Conservation (phyloP, 2,797 vertebrate genomes). For the Nyctalus aviator region DNA sequence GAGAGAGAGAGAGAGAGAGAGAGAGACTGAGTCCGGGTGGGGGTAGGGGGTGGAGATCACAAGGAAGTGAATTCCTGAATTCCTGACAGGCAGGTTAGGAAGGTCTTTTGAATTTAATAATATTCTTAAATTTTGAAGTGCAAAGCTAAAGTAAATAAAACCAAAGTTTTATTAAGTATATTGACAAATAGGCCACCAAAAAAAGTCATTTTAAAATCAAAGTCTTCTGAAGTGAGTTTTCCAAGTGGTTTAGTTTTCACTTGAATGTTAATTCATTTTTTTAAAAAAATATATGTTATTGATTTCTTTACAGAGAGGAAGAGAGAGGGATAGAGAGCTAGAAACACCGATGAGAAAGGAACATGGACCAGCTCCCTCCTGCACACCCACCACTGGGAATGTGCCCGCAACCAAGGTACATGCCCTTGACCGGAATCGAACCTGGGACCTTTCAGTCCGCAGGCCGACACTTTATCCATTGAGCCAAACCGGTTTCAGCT, state of each 20-base stretch:
- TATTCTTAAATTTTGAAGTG: slow-evolving; percentile 45
- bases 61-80: slow-evolving; percentile 33
- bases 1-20: background rate
- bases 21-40: no score
- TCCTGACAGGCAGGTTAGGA: background rate
- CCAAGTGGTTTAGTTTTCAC: slow-evolving; percentile 73
- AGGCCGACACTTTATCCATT: no score
- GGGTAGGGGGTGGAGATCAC: background rate
- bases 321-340: no score
- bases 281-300: no score
- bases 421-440: no score
- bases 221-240: slow-evolving; percentile 75
- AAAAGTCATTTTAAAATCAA: slow-evolving; percentile 62
- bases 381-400: no score
- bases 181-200: slow-evolving; percentile 53
- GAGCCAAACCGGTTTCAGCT: background rate
- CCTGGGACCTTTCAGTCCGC: no score
- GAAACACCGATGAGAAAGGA: no score
- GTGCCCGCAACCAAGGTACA: no score
- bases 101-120: slow-evolving; percentile 41
- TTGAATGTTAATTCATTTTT: slow-evolving; percentile 78
- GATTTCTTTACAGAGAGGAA: no score
- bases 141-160: slow-evolving; percentile 47
- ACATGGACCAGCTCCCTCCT: no score
- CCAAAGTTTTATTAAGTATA: slow-evolving; percentile 39